Conservation (phyloP, 1,140 invertebrate genomes). For the Sogatella furcifera region DNA sequence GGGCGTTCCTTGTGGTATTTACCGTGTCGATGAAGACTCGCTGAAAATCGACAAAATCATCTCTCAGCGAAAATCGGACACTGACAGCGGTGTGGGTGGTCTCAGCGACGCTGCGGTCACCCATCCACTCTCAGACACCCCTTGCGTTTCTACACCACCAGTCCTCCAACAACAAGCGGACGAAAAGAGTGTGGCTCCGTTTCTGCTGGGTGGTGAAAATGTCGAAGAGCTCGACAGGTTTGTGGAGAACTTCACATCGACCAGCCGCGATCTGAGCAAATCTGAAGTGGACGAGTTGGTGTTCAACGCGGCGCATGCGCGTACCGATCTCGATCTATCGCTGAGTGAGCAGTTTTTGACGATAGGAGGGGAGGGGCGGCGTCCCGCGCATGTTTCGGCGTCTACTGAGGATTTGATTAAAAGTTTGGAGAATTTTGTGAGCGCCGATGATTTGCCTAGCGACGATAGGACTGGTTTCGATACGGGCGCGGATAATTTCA, state of each 20-base stretch:
- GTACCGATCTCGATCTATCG: background rate
- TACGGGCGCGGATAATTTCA: conserved; percentile 2
- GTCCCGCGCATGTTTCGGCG: conserved; percentile 8
- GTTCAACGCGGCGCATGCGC: background rate
- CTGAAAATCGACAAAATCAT: background rate
- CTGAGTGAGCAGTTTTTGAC: conserved; percentile 7
- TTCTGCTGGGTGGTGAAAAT: too few relatives aligned
- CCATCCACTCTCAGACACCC: too few relatives aligned
- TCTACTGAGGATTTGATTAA: conserved; percentile 20
- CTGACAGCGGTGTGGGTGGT: background rate
- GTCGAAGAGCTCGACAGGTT: too few relatives aligned
- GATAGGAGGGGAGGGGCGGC: background rate
- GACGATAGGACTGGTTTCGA: background rate
- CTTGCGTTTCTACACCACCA: too few relatives aligned
- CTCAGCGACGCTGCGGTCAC: too few relatives aligned
- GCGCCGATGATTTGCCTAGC: background rate
- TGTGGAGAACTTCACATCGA: too few relatives aligned
- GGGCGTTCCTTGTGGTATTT: background rate
- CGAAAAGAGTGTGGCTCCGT: too few relatives aligned
- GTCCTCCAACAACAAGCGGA: too few relatives aligned
- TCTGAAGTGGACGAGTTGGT: conserved; percentile 4
- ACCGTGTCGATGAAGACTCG: background rate
- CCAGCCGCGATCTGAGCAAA: background rate
- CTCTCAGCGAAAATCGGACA: background rate
- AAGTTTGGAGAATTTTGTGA: conserved; percentile 15